phyloP scores from a whole-genome alignment of 1,140 invertebrate species.

The Luehdorfia chinensis region DNA sequence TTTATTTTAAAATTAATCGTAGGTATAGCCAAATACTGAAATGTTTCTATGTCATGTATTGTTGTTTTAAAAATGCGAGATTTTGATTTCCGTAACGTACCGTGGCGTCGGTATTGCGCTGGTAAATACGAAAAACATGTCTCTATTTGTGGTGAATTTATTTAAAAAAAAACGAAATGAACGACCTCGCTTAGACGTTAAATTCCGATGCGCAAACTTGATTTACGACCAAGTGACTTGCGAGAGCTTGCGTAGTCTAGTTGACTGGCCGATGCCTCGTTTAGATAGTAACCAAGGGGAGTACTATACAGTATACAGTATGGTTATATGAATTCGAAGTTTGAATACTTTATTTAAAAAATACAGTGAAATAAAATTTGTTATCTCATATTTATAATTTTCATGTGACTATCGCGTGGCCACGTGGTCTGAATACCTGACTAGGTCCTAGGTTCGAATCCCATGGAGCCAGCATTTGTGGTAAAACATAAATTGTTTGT shows the following conservation, averaged over 20 bases:
- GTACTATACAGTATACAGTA: slow-evolving; percentile 12
- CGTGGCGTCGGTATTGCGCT: neutral
- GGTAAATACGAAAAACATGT: slow-evolving; percentile 5
- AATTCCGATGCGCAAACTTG: slow-evolving; percentile 18
- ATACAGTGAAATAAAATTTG: too few relatives aligned
- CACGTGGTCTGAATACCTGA: too few relatives aligned
- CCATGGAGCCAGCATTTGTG: too few relatives aligned
- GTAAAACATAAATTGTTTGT: too few relatives aligned
- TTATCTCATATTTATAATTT: too few relatives aligned
- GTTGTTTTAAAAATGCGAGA: neutral
- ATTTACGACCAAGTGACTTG: slow-evolving; percentile 18
- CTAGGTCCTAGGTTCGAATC: too few relatives aligned
- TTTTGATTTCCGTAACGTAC: neutral
- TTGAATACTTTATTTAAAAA: too few relatives aligned
- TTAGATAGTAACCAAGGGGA: slow-evolving; percentile 14
- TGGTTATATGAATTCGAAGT: neutral
- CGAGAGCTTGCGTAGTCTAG: slow-evolving; percentile 16
- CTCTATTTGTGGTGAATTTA: slow-evolving; percentile 16
- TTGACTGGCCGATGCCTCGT: slow-evolving; percentile 14
- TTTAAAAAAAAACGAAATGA: slow-evolving; percentile 11
- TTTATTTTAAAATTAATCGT: slow-evolving; percentile 2
- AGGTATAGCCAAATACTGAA: neutral
- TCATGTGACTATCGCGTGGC: too few relatives aligned
- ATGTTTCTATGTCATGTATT: too few relatives aligned
- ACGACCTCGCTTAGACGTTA: slow-evolving; percentile 17